A percentile compares a stretch with the other conserved stretches of the same genome.
Evolutionary conservation across 2,113 vertebrate species (phyloP).

Genomic region (Spheniscus mendiculus): DNA sequence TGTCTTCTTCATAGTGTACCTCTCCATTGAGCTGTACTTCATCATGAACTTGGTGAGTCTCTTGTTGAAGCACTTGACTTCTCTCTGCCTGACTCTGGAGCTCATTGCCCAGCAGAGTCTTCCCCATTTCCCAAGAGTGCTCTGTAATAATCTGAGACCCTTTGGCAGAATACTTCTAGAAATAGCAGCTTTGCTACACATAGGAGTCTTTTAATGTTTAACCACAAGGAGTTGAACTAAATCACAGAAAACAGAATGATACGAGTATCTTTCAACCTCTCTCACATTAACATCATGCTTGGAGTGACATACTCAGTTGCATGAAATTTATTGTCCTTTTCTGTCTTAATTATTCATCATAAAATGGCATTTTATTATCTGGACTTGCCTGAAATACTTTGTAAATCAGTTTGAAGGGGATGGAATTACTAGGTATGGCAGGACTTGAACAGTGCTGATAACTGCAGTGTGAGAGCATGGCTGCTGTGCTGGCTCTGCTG

Average conservation of each 20-base stretch:
- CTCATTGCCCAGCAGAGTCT: not conserved
- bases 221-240: slow-evolving; percentile 29
- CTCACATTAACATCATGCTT: slow-evolving; percentile 17
- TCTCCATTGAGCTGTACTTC: slow-evolving; percentile 99
- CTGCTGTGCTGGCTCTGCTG: not conserved
- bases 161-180: not conserved
- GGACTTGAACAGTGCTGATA: not conserved
- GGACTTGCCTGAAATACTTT: slow-evolving; percentile 31
- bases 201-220: not conserved
- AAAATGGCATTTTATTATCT: slow-evolving; percentile 56
- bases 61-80: not conserved
- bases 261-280: not conserved
- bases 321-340: slow-evolving; percentile 35
- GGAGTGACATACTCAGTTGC: not conserved
- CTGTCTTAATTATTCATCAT: slow-evolving; percentile 52
- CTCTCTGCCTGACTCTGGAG: not conserved
- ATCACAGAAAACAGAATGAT: slow-evolving; percentile 26
- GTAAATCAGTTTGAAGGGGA: slow-evolving; percentile 52
- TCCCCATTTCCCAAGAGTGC: not conserved
- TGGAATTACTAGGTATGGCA: not conserved
- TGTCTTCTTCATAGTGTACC: slow-evolving; percentile 97
- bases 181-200: not conserved
- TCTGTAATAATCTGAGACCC: not conserved
- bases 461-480: not conserved
- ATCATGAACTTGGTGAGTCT: slow-evolving; percentile 93